phyloP scores from a whole-genome alignment of 2,113 vertebrate species.

The Calyptommatus sinebrachiatus region DNA sequence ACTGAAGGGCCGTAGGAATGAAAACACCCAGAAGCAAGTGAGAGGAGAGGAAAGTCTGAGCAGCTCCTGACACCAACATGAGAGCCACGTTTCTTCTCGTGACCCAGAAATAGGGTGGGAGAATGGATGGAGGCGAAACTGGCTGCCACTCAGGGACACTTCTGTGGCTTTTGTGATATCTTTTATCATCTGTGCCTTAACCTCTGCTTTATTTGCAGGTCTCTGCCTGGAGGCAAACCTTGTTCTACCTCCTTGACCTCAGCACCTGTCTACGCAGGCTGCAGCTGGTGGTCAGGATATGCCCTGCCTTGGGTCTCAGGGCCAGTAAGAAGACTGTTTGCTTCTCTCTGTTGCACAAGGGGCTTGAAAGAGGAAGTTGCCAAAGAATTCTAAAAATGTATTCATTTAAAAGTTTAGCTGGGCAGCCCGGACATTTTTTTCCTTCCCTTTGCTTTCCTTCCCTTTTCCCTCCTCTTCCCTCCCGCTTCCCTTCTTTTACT shows the following conservation, averaged over 20 bases:
- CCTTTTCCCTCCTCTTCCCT: no score
- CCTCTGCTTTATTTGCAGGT: not conserved
- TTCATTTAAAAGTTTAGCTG: not conserved
- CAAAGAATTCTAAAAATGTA: not conserved
- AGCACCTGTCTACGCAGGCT: not conserved
- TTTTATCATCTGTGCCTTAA: constrained; percentile 7
- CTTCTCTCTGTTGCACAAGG: not conserved
- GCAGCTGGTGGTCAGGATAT: not conserved
- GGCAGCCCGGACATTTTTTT: no score
- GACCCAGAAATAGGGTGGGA: no score
- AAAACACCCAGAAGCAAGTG: not conserved
- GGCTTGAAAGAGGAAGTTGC: not conserved
- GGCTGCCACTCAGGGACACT: not conserved
- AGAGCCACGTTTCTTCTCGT: not conserved
- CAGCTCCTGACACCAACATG: not conserved
- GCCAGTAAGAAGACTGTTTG: not conserved
- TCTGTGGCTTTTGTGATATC: constrained; percentile 26
- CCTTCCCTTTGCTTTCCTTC: no score
- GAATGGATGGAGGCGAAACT: no score
- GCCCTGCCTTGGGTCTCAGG: constrained; percentile 7
- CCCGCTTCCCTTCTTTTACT: no score
- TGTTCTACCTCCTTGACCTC: not conserved
- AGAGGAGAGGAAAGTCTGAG: not conserved
- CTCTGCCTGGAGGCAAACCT: not conserved
- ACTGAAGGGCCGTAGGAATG: not conserved